A percentile compares a stretch with the other conserved stretches of the same genome.
Conservation (phyloP, 1,140 invertebrate species). For the Zaprionus capensis region DNA sequence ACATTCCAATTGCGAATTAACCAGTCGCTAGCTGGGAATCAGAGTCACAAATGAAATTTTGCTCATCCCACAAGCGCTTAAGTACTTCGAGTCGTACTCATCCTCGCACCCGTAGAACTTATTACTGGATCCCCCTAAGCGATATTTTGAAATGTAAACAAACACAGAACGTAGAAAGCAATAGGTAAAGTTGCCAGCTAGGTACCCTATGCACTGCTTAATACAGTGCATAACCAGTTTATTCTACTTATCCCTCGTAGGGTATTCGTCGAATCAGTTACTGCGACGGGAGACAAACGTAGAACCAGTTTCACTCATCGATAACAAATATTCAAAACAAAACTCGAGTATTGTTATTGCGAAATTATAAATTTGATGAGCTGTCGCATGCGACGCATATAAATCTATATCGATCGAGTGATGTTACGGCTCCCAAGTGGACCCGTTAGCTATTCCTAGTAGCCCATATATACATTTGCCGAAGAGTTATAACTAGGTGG, state of each 20-base stretch:
- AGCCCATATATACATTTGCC: not conserved
- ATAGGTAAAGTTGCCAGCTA: not conserved
- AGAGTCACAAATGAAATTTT: conserved; percentile 62
- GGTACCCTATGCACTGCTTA: not conserved
- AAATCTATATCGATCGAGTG: conserved; percentile 40
- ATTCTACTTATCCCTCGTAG: not conserved
- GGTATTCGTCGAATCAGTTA: not conserved
- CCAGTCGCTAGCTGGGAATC: conserved; percentile 33
- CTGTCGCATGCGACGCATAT: conserved; percentile 51
- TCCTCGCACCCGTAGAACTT: conserved; percentile 10
- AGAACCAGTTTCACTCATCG: conserved; percentile 28
- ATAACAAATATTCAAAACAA: conserved; percentile 34
- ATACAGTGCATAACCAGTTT: not conserved
- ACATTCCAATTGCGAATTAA: conserved; percentile 34
- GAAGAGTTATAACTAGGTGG: not conserved
- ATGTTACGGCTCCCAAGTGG: conserved; percentile 15
- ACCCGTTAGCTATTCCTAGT: conserved; percentile 9
- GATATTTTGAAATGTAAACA: conserved; percentile 40
- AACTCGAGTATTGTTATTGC: conserved; percentile 68
- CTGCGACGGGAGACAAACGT: not conserved
- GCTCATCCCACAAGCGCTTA: conserved; percentile 16
- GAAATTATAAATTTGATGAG: conserved; percentile 54
- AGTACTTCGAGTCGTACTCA: conserved; percentile 15
- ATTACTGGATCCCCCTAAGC: conserved; percentile 15
- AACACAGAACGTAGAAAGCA: conserved; percentile 11